Evolutionary conservation across 2,888 invertebrate genomes (phyloP), one percentile per base, ranked within the genome.

Genomic region (Netelia inedita): DNA sequence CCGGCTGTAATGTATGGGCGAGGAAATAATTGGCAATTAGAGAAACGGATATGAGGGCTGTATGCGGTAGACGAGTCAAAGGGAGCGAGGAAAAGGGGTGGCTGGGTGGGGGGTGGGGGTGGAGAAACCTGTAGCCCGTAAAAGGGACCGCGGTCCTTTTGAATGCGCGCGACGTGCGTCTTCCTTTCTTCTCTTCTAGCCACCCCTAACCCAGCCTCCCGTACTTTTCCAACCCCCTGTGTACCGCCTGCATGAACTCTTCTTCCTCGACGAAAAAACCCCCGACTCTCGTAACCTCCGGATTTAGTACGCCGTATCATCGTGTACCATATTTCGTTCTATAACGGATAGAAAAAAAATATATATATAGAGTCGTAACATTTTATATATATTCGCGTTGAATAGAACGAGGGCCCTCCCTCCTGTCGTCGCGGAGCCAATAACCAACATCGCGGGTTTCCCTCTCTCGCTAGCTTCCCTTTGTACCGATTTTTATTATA

Each of bases 1-100:
- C 23, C 35, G 41, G 41, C 16, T 72, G 50, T 55, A 68, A 66
- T 43, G 14, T 76, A 80, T 59, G 61, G 65, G 63, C 78, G 81
- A 78, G 80, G 68, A 78, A 81, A 81, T 85, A 85, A 85, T 85
- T 85, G 81, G 81, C 81, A 81, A 85, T 85, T 85, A 85, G 84
- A 85, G 81, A 74, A 81, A 81, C 81, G 84, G 84, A 85, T 79
- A 69, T 73, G 81, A 71, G 84, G 74, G 63, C 79, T 61, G 50
- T 50, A 63, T 14, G 65, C 19, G 53, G 50, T 75, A 63, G 71
- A 68, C 59, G 61, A 72, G 66, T 78, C 53, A 59, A 46, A 46
- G 46, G 14, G 46, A 46, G 3, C 2, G 46, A 10, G 46, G 46
- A 46, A 3, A 46, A 11, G 46, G 46, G 9, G 41, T 9, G 9